phyloP scores from a whole-genome alignment of 2,888 invertebrate genomes.

The Drosophila neotestacea region DNA sequence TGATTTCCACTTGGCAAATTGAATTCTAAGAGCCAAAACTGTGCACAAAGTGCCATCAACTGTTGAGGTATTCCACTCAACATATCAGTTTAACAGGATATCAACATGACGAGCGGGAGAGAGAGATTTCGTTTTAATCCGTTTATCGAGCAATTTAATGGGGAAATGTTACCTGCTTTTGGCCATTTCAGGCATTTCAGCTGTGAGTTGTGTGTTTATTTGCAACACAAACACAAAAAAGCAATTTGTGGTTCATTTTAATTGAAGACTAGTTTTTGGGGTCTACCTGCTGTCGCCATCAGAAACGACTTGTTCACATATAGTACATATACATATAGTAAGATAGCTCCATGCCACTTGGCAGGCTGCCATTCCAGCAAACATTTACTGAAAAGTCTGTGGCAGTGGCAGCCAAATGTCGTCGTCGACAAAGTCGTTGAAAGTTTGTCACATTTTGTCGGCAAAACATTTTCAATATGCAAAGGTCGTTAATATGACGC shows the following conservation, averaged over 20 bases:
- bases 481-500: slow-evolving; percentile 74
- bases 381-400: slow-evolving; percentile 18
- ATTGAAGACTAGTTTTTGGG: slow-evolving; percentile 57
- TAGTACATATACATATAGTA: background rate
- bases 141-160: slow-evolving; percentile 20
- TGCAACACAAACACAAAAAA: slow-evolving; percentile 63
- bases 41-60: slow-evolving; percentile 5
- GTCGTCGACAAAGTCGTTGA: slow-evolving; percentile 62
- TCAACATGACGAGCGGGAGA: background rate
- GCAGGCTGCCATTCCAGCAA: slow-evolving; percentile 64
- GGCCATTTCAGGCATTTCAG: background rate
- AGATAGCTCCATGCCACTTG: slow-evolving; percentile 41
- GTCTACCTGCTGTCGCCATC: slow-evolving; percentile 25
- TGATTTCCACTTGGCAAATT: background rate
- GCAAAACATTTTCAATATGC: slow-evolving; percentile 78
- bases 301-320: slow-evolving; percentile 15
- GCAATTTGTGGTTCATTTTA: slow-evolving; percentile 74
- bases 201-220: slow-evolving; percentile 52
- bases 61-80: background rate
- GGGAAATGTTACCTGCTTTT: background rate
- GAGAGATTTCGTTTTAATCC: slow-evolving; percentile 6
- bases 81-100: background rate
- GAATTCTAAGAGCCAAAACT: slow-evolving; percentile 4
- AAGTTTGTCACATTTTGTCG: slow-evolving; percentile 76
- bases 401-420: slow-evolving; percentile 30